Evolutionary conservation across 2,113 vertebrate genomes (phyloP).

Genomic region (Brachypteracias leptosomus): DNA sequence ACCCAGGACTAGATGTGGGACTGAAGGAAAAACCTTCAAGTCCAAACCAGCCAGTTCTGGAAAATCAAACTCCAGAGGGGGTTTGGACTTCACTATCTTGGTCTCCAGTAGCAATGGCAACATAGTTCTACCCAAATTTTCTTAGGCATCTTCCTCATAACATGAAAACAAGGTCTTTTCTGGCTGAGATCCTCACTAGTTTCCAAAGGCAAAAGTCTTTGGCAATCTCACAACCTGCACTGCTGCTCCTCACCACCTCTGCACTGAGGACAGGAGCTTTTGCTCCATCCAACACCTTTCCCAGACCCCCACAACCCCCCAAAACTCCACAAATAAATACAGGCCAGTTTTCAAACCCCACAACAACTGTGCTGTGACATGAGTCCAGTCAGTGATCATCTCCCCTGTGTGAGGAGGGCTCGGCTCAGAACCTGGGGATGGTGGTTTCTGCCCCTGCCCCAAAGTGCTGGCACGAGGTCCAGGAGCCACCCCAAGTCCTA

Average conservation of each 20-base stretch:
- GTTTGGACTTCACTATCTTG: neutral
- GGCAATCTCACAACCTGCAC: neutral
- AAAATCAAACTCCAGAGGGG: neutral
- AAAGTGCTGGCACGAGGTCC: neutral
- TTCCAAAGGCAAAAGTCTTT: neutral
- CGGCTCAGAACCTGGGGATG: neutral
- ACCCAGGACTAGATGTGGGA: neutral
- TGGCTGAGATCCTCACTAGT: fast-evolving
- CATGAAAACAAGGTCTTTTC: neutral
- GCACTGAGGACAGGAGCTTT: neutral
- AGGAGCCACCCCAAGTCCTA: constrained; percentile 46
- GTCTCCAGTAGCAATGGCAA: fast-evolving
- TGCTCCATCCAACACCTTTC: neutral
- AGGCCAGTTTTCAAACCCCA: neutral
- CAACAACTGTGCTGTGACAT: neutral
- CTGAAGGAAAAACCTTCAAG: neutral
- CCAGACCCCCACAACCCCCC: neutral
- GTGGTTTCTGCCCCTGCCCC: neutral
- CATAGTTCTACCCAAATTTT: neutral
- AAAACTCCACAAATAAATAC: neutral
- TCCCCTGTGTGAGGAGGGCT: neutral
- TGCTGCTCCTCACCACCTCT: neutral
- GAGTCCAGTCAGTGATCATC: fast-evolving
- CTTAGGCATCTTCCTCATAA: neutral
- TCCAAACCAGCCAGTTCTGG: neutral